Base-by-base conservation (phyloP, 2,113 vertebrate species). In the Gavia stellata region DNA sequence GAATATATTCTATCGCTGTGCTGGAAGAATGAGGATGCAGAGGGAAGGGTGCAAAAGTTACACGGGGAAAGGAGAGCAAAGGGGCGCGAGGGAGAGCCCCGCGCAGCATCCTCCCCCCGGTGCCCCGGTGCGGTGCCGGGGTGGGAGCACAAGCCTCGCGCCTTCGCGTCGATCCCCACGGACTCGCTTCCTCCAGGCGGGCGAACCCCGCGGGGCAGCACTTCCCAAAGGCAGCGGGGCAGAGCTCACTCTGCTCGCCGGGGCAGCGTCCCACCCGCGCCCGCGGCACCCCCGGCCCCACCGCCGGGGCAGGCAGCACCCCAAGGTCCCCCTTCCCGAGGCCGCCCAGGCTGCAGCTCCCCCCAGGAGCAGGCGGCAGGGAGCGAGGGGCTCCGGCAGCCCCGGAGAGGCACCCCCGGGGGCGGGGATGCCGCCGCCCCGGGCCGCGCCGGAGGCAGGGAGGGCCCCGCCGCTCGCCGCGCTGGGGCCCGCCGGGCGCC, bases 201-300 rank as follows among this genome's bases (percentile, higher is more conserved):
- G 44, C 0, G 0, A 81, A 12, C 17, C 14, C 55, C 40, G 7
- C 2, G 6, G 24, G 29, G 23, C 0, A 2, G 38, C 74, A 36
- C 44, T 28, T 63, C 29, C 63, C 83, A 13, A 29, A 59, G 15
- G 0, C 1, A 66, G 28, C 2, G 2, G 2, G 31, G 36, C 65
- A 73, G 16, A 33, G 45, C 87, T 8, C n/a, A 3, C 20, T 8
- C 67, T 3, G 3, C 47, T 55, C 47, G 13, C 17, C 5, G 3
- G 25, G 24, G 28, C 23, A 2, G 19, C 5, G 3, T 28, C 47
- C 61, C 73, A 29, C 52, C 47, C 2, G 10, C 62, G 16, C 40
- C 45, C 26, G 0, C 18, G 58, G 9, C 24, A 2, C 49, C 28
- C 31, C 21, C 7, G 5, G 5, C 14, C n/a, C 36, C 62, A 31